Evolutionary conservation across 2,113 vertebrate species (phyloP), one percentile per base, ranked within the genome.

Genomic region (Upupa epops): DNA sequence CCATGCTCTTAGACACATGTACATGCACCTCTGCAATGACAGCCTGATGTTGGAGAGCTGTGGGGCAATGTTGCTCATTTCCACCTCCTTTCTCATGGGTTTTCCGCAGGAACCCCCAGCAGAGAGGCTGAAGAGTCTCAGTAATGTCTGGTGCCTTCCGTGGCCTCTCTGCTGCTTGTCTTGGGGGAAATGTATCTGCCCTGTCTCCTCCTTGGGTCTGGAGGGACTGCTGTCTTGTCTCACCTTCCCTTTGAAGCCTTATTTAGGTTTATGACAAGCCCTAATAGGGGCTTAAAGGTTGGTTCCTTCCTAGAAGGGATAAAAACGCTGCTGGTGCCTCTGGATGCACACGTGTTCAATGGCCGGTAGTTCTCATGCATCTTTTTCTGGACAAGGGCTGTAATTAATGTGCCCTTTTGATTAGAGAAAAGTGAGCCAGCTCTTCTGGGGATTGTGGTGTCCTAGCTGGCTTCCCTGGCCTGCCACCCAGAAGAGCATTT

Each of bases 161-260:
- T 59, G 84, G 95, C 72, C 94, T 10, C n/a, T 56, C 56, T 32
- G 68, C 90, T 86, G 55, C 79, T 79, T 1, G 45, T 49, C 88
- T 59, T 73, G 36, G 40, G 59, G 86, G 92, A 97, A 97, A 92
- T 91, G 73, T 90, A 96, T 97, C 95, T 96, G 80, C 92, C 89
- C 80, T 85, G 20, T 83, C 88, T 92, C 88, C 89, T 96, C 89
- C 96, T 96, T 96, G 82, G 76, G 91, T 96, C 92, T 93, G 87
- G 64, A 96, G 49, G 75, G 82, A 79, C 89, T 78, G 88, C 80
- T 7, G 17, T 90, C 88, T 88, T 88, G 60, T 96, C 96, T 96
- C 89, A 5, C 89, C 95, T 96, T 92, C 79, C 95, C 97, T 97
- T 97, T 97, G 97, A 98, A 97, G 96, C 97, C 96, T 86, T 97